Percentiles rank a stretch among this genome's conserved stretches.
These are phyloP conservation scores for Ceratosolen fusciceps DNA, from an alignment of 1,140 invertebrate genomes.

Conservation along the genomic window DNA sequence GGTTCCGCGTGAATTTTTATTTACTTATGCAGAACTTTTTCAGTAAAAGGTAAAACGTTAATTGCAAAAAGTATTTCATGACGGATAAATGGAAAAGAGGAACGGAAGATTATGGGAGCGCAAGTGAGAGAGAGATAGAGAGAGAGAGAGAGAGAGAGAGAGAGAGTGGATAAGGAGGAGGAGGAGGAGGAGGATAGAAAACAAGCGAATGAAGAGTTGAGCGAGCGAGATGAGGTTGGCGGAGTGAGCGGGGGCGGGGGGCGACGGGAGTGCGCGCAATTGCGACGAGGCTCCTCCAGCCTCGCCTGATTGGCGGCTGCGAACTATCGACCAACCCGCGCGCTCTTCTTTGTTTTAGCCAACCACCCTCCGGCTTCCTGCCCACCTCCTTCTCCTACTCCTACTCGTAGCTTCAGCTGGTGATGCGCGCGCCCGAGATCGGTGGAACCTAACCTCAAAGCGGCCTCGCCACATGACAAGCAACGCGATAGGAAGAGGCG, in stretches of 20 bases:
- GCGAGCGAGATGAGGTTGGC: no score
- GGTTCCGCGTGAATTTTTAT: no score
- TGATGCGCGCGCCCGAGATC: neutral
- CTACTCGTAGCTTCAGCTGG: neutral
- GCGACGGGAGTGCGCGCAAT: slow-evolving; percentile 16
- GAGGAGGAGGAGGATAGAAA: neutral
- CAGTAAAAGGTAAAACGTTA: no score
- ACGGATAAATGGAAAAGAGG: no score
- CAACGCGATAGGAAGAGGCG: slow-evolving; percentile 36
- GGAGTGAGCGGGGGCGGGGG: neutral
- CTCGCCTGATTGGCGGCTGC: slow-evolving; percentile 68
- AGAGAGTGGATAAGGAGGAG: neutral
- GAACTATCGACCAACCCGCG: slow-evolving; percentile 70
- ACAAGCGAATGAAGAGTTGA: no score
- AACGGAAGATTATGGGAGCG: no score
- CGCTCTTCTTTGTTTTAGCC: slow-evolving; percentile 70
- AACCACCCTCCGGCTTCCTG: slow-evolving; percentile 58
- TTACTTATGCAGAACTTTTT: no score
- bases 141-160: neutral
- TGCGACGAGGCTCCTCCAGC: slow-evolving; percentile 50
- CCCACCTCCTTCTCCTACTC: slow-evolving; percentile 15
- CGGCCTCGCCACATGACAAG: slow-evolving; percentile 33
- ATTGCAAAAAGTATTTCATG: no score
- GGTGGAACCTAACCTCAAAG: slow-evolving; percentile 55
- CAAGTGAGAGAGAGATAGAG: slow-evolving; percentile 1